Conservation (phyloP, 2,888 invertebrate species). For the Idaea straminata region DNA sequence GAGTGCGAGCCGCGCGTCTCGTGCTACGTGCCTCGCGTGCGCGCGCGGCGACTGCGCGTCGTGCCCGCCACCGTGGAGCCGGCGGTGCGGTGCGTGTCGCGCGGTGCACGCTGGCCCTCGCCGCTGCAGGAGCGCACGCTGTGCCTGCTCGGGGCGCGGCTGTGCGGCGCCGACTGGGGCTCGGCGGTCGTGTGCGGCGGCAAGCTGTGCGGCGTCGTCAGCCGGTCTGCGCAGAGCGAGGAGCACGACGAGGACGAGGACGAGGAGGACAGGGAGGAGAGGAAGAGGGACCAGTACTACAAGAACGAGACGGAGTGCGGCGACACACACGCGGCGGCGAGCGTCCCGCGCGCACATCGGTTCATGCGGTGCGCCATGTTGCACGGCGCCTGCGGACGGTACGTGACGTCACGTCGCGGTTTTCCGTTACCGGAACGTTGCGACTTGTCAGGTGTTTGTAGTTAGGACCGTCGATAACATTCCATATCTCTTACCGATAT, state of each 20-base stretch:
- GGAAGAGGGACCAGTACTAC: constrained; percentile 18
- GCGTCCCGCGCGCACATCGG: constrained; percentile 50
- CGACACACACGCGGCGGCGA: constrained; percentile 47
- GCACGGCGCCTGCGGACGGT: constrained; percentile 50
- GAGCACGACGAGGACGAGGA: constrained; percentile 7
- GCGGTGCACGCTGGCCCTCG: constrained; percentile 40
- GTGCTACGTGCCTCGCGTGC: constrained; percentile 48
- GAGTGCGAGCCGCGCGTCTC: constrained; percentile 39
- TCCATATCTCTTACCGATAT: too few species aligned
- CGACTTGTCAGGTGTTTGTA: neutral
- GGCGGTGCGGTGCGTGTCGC: constrained; percentile 35
- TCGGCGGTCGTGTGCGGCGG: constrained; percentile 63
- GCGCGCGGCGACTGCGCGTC: constrained; percentile 36
- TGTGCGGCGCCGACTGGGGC: constrained; percentile 60
- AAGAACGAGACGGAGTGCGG: constrained; percentile 37
- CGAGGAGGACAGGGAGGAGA: constrained; percentile 5
- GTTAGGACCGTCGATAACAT: too few species aligned
- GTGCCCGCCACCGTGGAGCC: constrained; percentile 32
- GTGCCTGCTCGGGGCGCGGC: constrained; percentile 49
- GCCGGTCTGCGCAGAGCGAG: constrained; percentile 32
- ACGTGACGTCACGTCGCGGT: neutral
- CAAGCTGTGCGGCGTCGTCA: constrained; percentile 61
- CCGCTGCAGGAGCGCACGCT: constrained; percentile 41
- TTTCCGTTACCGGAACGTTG: neutral
- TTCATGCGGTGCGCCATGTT: constrained; percentile 66